Percentiles rank a stretch among this genome's conserved stretches.
Conservation (phyloP, 2,113 vertebrate species). For the Gobio gobio region DNA sequence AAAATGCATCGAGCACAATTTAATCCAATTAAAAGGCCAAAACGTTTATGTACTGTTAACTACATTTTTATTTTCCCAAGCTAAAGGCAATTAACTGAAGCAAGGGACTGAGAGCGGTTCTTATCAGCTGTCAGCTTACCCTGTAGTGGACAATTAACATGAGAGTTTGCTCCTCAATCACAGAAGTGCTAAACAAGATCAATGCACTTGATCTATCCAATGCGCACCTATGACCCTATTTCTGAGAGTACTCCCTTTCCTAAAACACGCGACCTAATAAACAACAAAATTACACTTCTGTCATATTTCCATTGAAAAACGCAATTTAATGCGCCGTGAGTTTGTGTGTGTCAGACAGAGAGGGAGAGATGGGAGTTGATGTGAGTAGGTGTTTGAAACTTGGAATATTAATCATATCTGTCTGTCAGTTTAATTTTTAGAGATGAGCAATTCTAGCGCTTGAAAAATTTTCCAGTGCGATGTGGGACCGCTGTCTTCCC, state of each 20-base stretch:
- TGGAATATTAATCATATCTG: conserved; percentile 74
- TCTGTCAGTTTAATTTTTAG: conserved; percentile 79
- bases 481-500: conserved; percentile 76
- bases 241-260: conserved; percentile 55
- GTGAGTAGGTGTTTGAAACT: conserved; percentile 48
- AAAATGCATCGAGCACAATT: background rate
- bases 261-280: conserved; percentile 39
- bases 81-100: conserved; percentile 26
- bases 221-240: conserved; percentile 51
- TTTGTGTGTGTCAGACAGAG: conserved; percentile 6
- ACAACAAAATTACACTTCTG: conserved; percentile 36
- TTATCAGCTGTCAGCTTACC: conserved; percentile 36
- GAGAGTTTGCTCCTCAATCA: conserved; percentile 61
- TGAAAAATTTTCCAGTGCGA: conserved; percentile 68
- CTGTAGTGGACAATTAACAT: conserved; percentile 20
- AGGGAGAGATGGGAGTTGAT: conserved; percentile 3
- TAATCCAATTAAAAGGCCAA: conserved; percentile 15
- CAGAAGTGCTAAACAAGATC: conserved; percentile 68
- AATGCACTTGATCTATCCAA: conserved; percentile 58
- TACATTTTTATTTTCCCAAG: conserved; percentile 9
- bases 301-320: conserved; percentile 32
- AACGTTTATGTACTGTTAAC: conserved; percentile 1
- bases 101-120: background rate
- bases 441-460: conserved; percentile 76
- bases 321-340: background rate